Evolutionary conservation across 2,113 vertebrate genomes (phyloP).

Genomic region (Brachypodius melanocephalos): DNA sequence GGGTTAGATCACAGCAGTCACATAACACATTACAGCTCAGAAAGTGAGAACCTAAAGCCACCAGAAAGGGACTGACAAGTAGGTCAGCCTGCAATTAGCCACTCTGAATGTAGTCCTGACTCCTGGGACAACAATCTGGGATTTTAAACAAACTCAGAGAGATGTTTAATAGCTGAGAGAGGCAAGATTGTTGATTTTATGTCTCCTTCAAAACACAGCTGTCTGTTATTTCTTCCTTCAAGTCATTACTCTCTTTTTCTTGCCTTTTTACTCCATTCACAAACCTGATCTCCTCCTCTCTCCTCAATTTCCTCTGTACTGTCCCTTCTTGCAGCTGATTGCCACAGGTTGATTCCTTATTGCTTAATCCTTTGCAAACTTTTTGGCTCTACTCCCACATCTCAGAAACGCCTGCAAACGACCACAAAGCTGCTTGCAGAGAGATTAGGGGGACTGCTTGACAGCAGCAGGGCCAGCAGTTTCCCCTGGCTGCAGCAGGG

Average conservation of each 20-base stretch:
- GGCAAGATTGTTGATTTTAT: not conserved
- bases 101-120: conserved; percentile 16
- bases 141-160: not conserved
- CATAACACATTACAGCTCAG: not conserved
- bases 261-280: not conserved
- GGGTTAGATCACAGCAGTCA: not conserved
- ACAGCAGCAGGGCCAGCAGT: conserved; percentile 40
- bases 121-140: not conserved
- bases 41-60: not conserved
- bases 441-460: conserved; percentile 48
- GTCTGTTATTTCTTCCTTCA: conserved; percentile 39
- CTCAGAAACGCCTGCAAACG: not conserved
- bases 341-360: not conserved
- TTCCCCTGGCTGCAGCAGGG: conserved; percentile 61
- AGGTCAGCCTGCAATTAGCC: conserved; percentile 17
- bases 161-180: conserved; percentile 7
- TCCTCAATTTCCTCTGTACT: conserved; percentile 17
- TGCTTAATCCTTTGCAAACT: conserved; percentile 33
- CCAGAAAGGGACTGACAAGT: not conserved
- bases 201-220: conserved; percentile 55
- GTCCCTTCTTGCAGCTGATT: conserved; percentile 24
- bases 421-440: conserved; percentile 48
- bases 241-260: conserved; percentile 34
- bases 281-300: conserved; percentile 11
- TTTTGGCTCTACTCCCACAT: conserved; percentile 1